Evolutionary conservation across 2,888 invertebrate species (phyloP).

Genomic region (Auanema sp.): DNA sequence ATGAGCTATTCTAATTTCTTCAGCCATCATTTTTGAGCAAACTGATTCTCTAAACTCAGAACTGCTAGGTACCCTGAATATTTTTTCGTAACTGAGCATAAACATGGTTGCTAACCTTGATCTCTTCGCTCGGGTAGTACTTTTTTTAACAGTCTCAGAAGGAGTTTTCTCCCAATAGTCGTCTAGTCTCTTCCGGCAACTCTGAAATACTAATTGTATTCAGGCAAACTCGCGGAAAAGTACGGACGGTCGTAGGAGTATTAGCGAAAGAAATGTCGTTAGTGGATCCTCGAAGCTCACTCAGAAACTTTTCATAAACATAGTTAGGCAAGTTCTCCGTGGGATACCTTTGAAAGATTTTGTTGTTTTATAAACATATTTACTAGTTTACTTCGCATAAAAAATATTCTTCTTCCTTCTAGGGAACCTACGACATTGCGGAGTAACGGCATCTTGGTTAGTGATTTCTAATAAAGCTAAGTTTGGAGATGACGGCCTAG

Average conservation of each 20-base stretch:
- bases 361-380: too few relatives aligned
- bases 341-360: background rate
- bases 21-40: constrained; percentile 27
- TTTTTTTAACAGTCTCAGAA: background rate
- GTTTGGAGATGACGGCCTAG: background rate
- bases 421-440: background rate
- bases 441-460: background rate
- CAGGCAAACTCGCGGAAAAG: background rate
- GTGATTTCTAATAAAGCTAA: background rate
- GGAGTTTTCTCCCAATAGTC: background rate
- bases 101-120: background rate
- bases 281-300: background rate
- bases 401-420: background rate
- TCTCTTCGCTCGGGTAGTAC: background rate
- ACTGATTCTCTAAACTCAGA: constrained; percentile 32
- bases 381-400: background rate
- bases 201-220: background rate
- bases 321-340: constrained; percentile 1
- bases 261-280: background rate
- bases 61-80: constrained; percentile 24
- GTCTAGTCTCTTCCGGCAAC: background rate
- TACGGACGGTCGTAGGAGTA: background rate
- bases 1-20: constrained; percentile 20
- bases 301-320: background rate
- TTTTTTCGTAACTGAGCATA: background rate